Conservation (phyloP, 92 coral and sea anemone genomes). For the Umimayanthus kanabou region DNA sequence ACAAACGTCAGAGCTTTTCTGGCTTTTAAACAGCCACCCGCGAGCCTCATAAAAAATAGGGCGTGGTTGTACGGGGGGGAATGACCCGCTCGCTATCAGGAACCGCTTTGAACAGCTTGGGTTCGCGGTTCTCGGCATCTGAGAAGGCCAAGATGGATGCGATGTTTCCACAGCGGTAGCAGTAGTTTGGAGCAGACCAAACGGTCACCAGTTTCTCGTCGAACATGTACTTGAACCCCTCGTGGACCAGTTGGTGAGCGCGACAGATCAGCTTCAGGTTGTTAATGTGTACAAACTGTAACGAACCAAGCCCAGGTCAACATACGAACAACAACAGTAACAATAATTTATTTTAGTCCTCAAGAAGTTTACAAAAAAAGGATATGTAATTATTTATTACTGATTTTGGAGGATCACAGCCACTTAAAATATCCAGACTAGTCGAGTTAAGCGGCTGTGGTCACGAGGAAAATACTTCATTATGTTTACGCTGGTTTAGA, state of each 20-base stretch:
- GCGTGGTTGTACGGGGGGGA: constrained; percentile 96
- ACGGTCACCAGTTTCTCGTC: constrained; percentile 97
- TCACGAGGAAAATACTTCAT: no score
- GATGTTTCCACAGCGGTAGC: constrained; percentile 98
- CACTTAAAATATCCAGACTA: no score
- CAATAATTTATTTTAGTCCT: no score
- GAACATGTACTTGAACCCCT: constrained; percentile 98
- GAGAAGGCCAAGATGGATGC: constrained; percentile 96
- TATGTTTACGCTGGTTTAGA: no score
- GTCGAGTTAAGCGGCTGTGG: no score
- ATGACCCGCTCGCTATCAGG: constrained; percentile 94
- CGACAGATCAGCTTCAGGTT: constrained; percentile 95
- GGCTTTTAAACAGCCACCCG: neutral
- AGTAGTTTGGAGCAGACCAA: constrained; percentile 99
- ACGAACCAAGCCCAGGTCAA: neutral
- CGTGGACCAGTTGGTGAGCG: constrained; percentile 97
- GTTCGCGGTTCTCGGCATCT: constrained; percentile 89
- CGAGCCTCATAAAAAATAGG: constrained; percentile 75
- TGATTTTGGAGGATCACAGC: no score
- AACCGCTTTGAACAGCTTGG: constrained; percentile 96
- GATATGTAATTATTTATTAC: no score
- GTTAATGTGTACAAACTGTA: constrained; percentile 95
- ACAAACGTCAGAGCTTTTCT: neutral
- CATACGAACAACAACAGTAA: no score
- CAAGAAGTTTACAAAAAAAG: no score